phyloP scores from a whole-genome alignment of 2,888 invertebrate species.

The Spodoptera picta region DNA sequence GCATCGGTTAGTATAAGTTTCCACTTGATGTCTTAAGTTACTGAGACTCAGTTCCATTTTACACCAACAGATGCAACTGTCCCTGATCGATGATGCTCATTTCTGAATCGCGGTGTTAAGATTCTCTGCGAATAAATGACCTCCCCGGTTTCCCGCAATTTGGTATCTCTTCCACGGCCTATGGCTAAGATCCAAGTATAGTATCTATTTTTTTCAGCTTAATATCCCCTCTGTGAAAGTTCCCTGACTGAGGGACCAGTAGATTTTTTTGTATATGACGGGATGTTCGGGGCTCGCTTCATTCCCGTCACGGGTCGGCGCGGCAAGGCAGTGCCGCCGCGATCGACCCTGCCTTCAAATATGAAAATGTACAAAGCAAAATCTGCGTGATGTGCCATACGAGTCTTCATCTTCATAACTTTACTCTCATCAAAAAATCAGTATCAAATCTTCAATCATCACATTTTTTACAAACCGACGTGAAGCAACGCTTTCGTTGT shows the following conservation, averaged over 20 bases:
- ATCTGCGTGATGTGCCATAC: no score
- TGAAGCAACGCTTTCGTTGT: no score
- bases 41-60: background rate
- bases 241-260: constrained; percentile 67
- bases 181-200: constrained; percentile 67
- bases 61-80: constrained; percentile 54
- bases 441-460: no score
- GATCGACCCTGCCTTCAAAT: constrained; percentile 51
- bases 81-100: constrained; percentile 2
- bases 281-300: constrained; percentile 67
- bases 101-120: constrained; percentile 56
- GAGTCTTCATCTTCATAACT: no score
- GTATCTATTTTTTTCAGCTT: constrained; percentile 68
- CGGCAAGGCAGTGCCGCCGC: constrained; percentile 66
- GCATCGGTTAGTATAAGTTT: constrained; percentile 73
- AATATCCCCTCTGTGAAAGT: constrained; percentile 60
- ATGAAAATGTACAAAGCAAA: no score
- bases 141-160: accelerated
- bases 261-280: constrained; percentile 59
- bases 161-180: constrained; percentile 64
- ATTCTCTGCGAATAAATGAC: constrained; percentile 40
- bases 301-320: constrained; percentile 65
- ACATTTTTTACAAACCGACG: no score
- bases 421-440: no score
- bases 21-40: background rate